A percentile compares a stretch with the other conserved stretches of the same genome.
These are phyloP conservation scores for Pocillopora grandis DNA, from an alignment of 92 coral and sea anemone genomes.

Conservation along the genomic window DNA sequence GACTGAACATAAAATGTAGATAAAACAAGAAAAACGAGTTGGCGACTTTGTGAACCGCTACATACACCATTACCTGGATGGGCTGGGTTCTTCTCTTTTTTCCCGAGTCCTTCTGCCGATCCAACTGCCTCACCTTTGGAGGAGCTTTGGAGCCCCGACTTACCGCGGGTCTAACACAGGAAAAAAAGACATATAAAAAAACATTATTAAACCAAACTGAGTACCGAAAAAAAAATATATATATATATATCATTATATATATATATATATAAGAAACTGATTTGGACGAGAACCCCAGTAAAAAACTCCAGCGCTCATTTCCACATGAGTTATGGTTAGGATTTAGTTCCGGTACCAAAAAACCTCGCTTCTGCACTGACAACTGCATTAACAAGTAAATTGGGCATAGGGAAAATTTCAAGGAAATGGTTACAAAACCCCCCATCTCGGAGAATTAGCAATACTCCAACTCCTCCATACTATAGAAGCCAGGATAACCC, in stretches of 20 bases:
- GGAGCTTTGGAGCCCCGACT: conserved; percentile 97
- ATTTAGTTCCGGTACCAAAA: no score
- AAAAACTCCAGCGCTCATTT: no score
- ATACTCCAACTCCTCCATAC: no score
- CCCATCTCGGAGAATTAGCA: no score
- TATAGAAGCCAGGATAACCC: no score
- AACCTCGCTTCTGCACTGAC: no score
- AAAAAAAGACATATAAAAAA: background rate
- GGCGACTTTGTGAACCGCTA: background rate
- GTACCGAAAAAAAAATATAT: background rate
- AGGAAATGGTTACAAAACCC: no score
- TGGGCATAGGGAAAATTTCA: no score
- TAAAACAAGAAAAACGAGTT: background rate
- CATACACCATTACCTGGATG: conserved; percentile 66
- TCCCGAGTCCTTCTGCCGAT: conserved; percentile 72
- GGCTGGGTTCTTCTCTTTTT: conserved; percentile 81
- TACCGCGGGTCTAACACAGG: conserved; percentile 70
- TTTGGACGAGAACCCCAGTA: no score
- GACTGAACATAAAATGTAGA: no score
- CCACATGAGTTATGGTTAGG: no score
- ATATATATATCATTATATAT: background rate
- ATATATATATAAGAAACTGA: background rate
- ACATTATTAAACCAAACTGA: background rate
- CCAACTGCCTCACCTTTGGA: conserved; percentile 86
- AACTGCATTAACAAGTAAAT: no score